Conservation (phyloP, 30 jellyfish, hydroid and myxozoan genomes). For the Turritopsis rubra region DNA sequence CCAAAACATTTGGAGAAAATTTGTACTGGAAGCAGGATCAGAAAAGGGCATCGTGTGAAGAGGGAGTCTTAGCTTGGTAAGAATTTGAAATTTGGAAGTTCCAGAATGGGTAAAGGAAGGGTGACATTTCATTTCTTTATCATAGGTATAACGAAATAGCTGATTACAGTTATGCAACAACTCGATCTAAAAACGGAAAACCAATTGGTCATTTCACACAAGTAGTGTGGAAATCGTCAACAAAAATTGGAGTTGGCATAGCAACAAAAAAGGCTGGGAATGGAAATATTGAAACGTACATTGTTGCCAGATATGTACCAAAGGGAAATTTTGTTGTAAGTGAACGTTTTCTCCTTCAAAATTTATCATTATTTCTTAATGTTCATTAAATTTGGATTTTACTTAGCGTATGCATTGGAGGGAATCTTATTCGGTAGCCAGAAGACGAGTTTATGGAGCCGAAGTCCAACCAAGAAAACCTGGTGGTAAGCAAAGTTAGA, state of each 20-base stretch:
- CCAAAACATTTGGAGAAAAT: conserved; percentile 12
- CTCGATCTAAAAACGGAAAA: not conserved
- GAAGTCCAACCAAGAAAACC: too few species aligned
- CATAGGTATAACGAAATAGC: not conserved
- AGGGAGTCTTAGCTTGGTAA: conserved; percentile 16
- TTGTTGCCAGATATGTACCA: not conserved
- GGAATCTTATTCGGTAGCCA: too few species aligned
- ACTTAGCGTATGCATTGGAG: too few species aligned
- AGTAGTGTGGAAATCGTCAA: conserved; percentile 20
- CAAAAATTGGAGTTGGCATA: not conserved
- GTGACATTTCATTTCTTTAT: too few species aligned
- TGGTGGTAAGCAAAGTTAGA: too few species aligned
- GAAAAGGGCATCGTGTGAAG: conserved; percentile 2
- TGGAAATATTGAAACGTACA: not conserved
- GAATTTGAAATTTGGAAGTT: not conserved
- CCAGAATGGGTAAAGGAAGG: too few species aligned
- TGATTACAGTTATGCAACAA: not conserved
- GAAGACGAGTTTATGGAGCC: too few species aligned
- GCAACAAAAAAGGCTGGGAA: not conserved
- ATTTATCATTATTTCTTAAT: too few species aligned
- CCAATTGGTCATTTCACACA: conserved; percentile 5
- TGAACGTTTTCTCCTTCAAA: not conserved
- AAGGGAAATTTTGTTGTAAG: not conserved
- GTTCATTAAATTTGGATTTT: too few species aligned
- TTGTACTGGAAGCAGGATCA: not conserved